Evolutionary conservation across 2,113 vertebrate genomes (phyloP).

Genomic region (Lathamus discolor): DNA sequence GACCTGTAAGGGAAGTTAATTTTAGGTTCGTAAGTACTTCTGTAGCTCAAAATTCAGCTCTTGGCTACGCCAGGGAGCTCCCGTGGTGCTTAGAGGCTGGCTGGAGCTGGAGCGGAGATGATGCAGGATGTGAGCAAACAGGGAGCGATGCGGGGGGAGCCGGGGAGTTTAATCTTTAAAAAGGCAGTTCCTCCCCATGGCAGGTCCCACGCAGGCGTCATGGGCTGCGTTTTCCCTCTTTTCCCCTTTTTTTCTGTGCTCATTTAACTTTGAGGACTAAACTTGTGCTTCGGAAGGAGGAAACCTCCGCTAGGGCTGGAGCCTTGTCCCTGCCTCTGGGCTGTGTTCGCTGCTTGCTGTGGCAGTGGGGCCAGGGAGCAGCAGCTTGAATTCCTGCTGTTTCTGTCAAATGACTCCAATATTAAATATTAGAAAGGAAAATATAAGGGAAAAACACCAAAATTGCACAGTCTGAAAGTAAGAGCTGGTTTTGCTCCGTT

Average conservation of each 20-base stretch:
- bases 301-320: neutral
- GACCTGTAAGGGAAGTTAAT: neutral
- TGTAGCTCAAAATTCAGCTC: neutral
- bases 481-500: neutral
- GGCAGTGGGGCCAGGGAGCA: neutral
- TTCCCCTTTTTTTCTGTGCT: neutral
- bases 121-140: neutral
- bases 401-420: neutral
- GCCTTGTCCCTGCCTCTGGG: neutral
- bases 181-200: neutral
- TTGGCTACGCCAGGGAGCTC: neutral
- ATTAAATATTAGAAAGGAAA: neutral
- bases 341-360: neutral
- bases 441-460: neutral
- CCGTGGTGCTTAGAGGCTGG: neutral
- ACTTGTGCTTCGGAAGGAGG: neutral
- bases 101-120: constrained; percentile 8
- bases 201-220: neutral
- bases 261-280: neutral
- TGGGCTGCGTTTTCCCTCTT: neutral
- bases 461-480: neutral
- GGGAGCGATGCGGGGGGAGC: neutral
- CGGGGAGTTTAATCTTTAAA: neutral
- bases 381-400: neutral
- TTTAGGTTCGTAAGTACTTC: neutral